These are phyloP conservation scores for Polydrusus cervinus DNA, from an alignment of 2,888 invertebrate genomes.

Conservation along the genomic window DNA sequence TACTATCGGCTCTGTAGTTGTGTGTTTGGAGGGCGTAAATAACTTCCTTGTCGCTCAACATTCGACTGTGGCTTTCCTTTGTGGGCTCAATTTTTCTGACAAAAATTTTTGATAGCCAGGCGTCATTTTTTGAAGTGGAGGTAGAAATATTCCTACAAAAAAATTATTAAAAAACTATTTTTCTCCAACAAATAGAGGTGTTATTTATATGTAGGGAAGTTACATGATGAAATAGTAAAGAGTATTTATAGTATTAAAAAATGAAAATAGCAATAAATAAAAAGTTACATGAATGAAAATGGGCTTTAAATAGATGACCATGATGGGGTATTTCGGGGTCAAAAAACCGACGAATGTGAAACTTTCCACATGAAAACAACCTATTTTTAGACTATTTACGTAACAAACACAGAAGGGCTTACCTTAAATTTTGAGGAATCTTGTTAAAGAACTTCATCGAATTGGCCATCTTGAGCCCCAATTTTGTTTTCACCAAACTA, in stretches of 20 bases:
- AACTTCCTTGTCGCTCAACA: conserved; percentile 96
- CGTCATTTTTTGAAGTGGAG: conserved; percentile 75
- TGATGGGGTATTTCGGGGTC: conserved; percentile 10
- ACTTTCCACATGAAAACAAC: conserved; percentile 8
- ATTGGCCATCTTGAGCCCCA: conserved; percentile 63
- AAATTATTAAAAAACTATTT: neutral
- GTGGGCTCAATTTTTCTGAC: conserved; percentile 95
- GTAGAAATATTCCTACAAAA: conserved; percentile 66
- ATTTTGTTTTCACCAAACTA: conserved; percentile 25
- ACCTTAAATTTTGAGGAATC: conserved; percentile 65
- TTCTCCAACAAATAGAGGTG: neutral
- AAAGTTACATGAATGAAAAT: neutral
- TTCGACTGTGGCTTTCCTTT: conserved; percentile 96
- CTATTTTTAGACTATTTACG: conserved; percentile 31
- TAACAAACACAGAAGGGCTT: conserved; percentile 40
- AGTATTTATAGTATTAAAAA: too few relatives aligned
- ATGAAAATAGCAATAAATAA: neutral
- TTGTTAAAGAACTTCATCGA: conserved; percentile 63
- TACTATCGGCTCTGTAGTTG: conserved; percentile 92
- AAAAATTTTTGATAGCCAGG: conserved; percentile 91
- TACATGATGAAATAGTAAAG: too few relatives aligned
- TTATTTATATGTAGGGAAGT: too few relatives aligned
- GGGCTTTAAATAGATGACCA: conserved; percentile 13
- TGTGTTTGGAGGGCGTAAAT: conserved; percentile 97
- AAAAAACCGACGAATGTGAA: conserved; percentile 12